Conservation (phyloP, 1,140 invertebrate species). For the Onthophagus taurus region DNA sequence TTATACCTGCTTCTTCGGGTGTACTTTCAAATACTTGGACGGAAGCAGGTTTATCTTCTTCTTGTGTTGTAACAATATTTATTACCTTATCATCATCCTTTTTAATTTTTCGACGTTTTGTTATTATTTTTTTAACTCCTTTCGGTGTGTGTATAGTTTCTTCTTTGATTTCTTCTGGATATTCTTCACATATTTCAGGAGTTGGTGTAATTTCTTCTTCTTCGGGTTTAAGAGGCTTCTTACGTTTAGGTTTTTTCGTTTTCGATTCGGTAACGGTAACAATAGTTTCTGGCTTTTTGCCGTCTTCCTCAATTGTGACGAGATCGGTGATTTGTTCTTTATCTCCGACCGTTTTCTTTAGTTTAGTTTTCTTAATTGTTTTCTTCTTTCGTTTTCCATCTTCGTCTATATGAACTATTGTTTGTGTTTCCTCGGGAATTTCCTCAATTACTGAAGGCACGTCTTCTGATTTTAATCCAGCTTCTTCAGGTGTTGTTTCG, state of each 20-base stretch:
- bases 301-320: slow-evolving; percentile 39
- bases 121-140: slow-evolving; percentile 23
- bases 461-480: slow-evolving; percentile 22
- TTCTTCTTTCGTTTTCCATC: slow-evolving; percentile 29
- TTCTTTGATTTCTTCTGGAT: slow-evolving; percentile 25
- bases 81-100: slow-evolving; percentile 23
- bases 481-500: slow-evolving; percentile 31
- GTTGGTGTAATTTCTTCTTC: slow-evolving; percentile 25
- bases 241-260: slow-evolving; percentile 20
- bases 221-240: slow-evolving; percentile 7
- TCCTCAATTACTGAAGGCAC: slow-evolving; percentile 21
- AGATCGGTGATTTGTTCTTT: slow-evolving; percentile 31
- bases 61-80: slow-evolving; percentile 29
- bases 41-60: slow-evolving; percentile 30
- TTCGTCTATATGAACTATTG: slow-evolving; percentile 28
- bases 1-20: slow-evolving; percentile 10
- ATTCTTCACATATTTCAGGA: slow-evolving; percentile 10
- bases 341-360: slow-evolving; percentile 29
- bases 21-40: slow-evolving; percentile 22
- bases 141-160: slow-evolving; percentile 21
- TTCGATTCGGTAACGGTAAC: slow-evolving; percentile 31
- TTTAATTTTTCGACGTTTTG: slow-evolving; percentile 26
- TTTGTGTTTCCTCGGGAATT: slow-evolving; percentile 23
- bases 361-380: slow-evolving; percentile 26
- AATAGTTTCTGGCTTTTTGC: slow-evolving; percentile 28